Conservation (phyloP, 2,797 vertebrate species). For the Muscicapa comitata region DNA sequence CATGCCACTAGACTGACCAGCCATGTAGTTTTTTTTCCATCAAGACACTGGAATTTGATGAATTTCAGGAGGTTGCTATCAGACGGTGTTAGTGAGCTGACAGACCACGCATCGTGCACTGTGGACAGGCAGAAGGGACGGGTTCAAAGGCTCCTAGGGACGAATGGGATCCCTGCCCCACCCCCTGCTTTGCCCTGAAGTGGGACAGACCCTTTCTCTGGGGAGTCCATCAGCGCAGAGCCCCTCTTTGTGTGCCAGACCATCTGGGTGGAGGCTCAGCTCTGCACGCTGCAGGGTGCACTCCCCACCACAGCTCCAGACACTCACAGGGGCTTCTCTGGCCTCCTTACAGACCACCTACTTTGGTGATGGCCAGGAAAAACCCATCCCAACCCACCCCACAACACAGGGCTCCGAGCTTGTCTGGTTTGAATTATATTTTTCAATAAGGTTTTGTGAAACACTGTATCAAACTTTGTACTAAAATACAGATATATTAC, state of each 20-base stretch:
- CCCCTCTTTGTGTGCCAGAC: neutral
- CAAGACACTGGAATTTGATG: neutral
- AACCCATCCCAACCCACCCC: neutral
- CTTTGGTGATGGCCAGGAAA: neutral
- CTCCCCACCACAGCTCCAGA: neutral
- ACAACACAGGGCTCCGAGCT: neutral
- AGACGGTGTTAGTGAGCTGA: neutral
- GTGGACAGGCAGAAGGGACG: neutral
- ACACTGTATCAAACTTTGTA: slow-evolving; percentile 74
- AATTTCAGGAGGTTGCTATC: neutral
- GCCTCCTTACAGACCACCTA: neutral
- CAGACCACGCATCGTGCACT: fast-evolving
- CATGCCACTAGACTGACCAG: fast-evolving
- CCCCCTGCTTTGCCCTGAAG: neutral
- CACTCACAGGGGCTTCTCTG: neutral
- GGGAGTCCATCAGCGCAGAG: neutral
- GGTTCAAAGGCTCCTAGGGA: neutral
- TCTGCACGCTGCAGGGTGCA: fast-evolving
- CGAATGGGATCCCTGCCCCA: neutral
- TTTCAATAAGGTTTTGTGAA: slow-evolving; percentile 73
- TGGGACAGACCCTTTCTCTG: neutral
- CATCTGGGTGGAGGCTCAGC: neutral
- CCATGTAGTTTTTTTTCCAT: neutral
- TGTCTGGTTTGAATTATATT: slow-evolving; percentile 66
- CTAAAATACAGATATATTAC: slow-evolving; percentile 76